These are phyloP conservation scores for Pachyseris speciosa DNA, from an alignment of 64 coral and sea anemone genomes.

Conservation along the genomic window DNA sequence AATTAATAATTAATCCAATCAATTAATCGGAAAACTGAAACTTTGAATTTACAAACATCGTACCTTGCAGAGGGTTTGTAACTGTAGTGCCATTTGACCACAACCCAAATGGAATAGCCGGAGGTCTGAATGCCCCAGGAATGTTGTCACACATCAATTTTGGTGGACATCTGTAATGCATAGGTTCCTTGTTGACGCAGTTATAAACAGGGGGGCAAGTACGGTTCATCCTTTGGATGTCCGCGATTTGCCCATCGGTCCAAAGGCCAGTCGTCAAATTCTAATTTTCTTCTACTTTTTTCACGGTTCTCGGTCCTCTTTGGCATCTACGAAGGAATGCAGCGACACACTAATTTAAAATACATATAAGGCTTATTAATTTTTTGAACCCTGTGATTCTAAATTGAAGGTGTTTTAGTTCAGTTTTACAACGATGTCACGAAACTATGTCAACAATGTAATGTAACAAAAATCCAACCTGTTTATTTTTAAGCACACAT, in stretches of 20 bases:
- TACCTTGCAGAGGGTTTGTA: background rate
- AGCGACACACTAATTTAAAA: too few species aligned
- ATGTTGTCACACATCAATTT: background rate
- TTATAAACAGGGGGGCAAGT: background rate
- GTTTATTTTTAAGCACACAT: background rate
- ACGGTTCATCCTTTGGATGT: background rate
- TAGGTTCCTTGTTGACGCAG: background rate
- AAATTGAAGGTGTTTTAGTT: background rate
- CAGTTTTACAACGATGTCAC: background rate
- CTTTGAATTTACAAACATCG: background rate
- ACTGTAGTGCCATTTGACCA: background rate
- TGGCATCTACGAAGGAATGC: background rate
- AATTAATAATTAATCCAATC: too few species aligned
- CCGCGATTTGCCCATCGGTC: background rate
- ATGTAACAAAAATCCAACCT: background rate
- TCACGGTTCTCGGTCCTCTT: background rate
- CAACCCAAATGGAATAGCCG: background rate
- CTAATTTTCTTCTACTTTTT: background rate
- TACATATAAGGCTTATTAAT: too few species aligned
- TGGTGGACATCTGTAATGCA: background rate
- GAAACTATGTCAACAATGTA: background rate
- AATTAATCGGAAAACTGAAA: too few species aligned
- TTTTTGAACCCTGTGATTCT: too few species aligned
- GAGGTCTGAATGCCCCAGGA: background rate
- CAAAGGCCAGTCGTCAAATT: background rate